Percentiles rank a stretch among this genome's conserved stretches.
These are phyloP conservation scores for Myrmecobius fasciatus DNA, from an alignment of 2,113 vertebrate species.

Conservation along the genomic window DNA sequence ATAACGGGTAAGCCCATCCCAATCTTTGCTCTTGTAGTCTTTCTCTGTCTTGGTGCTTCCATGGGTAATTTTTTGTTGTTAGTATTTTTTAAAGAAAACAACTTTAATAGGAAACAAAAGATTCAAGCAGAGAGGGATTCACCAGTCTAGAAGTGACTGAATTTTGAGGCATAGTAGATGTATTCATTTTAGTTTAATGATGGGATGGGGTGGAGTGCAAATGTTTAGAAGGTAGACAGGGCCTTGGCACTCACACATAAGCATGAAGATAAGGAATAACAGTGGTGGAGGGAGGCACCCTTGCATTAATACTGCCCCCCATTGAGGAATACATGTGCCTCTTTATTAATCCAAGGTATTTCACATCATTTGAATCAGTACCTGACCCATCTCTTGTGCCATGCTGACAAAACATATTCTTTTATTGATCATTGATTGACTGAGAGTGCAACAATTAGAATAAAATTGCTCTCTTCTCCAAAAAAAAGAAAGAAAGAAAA, in stretches of 20 bases:
- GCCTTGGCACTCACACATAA: conserved; percentile 3
- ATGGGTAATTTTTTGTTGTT: conserved; percentile 39
- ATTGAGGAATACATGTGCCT: background rate
- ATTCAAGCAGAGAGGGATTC: background rate
- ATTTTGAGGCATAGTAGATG: conserved; percentile 55
- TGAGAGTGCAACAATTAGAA: conserved; percentile 33
- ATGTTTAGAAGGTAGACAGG: conserved; percentile 16
- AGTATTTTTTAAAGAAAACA: conserved; percentile 63
- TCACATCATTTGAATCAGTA: background rate
- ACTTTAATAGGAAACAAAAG: conserved; percentile 76
- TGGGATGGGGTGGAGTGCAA: conserved; percentile 67
- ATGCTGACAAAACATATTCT: background rate
- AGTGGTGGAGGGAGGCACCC: rapidly evolving
- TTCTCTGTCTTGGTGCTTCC: conserved; percentile 66
- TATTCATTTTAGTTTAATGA: conserved; percentile 67
- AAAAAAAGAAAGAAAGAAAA: too few relatives aligned
- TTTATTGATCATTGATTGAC: background rate
- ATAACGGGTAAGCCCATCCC: conserved; percentile 22
- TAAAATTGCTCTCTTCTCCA: conserved; percentile 47
- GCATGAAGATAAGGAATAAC: conserved; percentile 41
- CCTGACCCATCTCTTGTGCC: background rate
- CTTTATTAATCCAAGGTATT: background rate
- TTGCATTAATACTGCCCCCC: background rate
- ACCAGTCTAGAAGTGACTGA: background rate
- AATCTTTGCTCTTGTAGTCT: conserved; percentile 37